Percentiles rank a stretch among this genome's conserved stretches.
These are phyloP conservation scores for Eucriotettix oculatus DNA, from an alignment of 2,888 invertebrate genomes.

Conservation along the genomic window DNA sequence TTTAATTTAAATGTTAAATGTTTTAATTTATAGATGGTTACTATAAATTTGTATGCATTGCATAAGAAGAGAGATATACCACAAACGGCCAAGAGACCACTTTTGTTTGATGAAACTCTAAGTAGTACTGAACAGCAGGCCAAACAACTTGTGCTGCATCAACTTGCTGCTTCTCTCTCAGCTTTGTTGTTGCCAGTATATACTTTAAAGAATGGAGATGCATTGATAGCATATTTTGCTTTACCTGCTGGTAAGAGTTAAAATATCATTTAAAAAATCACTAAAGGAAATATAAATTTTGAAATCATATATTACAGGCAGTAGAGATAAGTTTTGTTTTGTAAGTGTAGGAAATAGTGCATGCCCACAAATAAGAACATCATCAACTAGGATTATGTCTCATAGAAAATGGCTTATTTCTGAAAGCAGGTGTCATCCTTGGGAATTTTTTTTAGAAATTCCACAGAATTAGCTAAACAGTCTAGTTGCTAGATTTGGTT, in stretches of 20 bases:
- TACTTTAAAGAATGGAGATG: constrained; percentile 42
- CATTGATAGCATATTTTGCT: constrained; percentile 43
- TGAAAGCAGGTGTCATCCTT: too few relatives aligned
- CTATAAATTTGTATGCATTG: constrained; percentile 57
- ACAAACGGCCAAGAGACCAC: constrained; percentile 15
- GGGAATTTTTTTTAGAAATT: too few relatives aligned
- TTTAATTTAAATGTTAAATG: not conserved
- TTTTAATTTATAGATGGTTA: constrained; percentile 41
- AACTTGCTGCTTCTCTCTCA: constrained; percentile 47
- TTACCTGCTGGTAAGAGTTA: constrained; percentile 44
- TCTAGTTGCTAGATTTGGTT: too few relatives aligned
- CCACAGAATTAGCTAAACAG: too few relatives aligned
- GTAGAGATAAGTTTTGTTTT: too few relatives aligned
- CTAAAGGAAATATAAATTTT: too few relatives aligned
- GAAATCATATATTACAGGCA: too few relatives aligned
- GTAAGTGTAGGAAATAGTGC: too few relatives aligned
- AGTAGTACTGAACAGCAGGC: constrained; percentile 40
- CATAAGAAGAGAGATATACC: constrained; percentile 34
- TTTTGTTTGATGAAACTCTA: constrained; percentile 29
- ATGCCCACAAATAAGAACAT: too few relatives aligned
- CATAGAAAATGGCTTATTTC: too few relatives aligned
- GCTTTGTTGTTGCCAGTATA: constrained; percentile 53
- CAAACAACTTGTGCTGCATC: constrained; percentile 38
- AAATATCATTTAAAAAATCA: too few relatives aligned
- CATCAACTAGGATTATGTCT: too few relatives aligned